These are phyloP conservation scores for Callipepla californica DNA, from an alignment of 2,113 vertebrate genomes.

Conservation along the genomic window DNA sequence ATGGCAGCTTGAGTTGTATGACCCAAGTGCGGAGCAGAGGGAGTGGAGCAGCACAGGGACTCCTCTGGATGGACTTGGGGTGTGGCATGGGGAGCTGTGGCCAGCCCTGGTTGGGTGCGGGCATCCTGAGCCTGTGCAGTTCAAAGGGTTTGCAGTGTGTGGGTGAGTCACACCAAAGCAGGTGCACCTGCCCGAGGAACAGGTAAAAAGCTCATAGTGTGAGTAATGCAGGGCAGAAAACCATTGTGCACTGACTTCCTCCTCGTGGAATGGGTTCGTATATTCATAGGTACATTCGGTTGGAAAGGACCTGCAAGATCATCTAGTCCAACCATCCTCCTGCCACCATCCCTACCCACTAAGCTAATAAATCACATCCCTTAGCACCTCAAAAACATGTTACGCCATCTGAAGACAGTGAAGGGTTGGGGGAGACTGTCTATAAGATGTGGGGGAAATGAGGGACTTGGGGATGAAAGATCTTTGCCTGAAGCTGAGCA, in stretches of 20 bases:
- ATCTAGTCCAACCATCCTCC: too few species aligned
- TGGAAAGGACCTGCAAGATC: too few species aligned
- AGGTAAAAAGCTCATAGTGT: background rate
- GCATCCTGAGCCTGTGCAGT: rapidly evolving
- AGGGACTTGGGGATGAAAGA: background rate
- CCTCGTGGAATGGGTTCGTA: background rate
- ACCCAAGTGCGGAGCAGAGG: background rate
- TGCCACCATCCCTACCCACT: too few species aligned
- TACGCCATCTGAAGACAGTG: too few species aligned
- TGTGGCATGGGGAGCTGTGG: too few species aligned
- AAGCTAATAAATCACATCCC: too few species aligned
- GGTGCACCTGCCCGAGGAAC: background rate
- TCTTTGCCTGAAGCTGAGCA: background rate
- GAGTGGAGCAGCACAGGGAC: background rate
- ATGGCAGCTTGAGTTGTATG: rapidly evolving
- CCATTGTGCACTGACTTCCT: background rate
- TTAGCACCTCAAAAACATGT: too few species aligned
- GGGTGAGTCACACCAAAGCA: background rate
- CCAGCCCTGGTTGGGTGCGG: background rate
- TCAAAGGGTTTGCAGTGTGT: background rate
- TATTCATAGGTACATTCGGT: too few species aligned
- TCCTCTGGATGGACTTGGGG: background rate
- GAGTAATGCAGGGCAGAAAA: background rate
- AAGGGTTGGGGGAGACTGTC: background rate
- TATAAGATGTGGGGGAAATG: background rate